phyloP scores from a whole-genome alignment of 1,140 invertebrate species.

The Nautilus pompilius region DNA sequence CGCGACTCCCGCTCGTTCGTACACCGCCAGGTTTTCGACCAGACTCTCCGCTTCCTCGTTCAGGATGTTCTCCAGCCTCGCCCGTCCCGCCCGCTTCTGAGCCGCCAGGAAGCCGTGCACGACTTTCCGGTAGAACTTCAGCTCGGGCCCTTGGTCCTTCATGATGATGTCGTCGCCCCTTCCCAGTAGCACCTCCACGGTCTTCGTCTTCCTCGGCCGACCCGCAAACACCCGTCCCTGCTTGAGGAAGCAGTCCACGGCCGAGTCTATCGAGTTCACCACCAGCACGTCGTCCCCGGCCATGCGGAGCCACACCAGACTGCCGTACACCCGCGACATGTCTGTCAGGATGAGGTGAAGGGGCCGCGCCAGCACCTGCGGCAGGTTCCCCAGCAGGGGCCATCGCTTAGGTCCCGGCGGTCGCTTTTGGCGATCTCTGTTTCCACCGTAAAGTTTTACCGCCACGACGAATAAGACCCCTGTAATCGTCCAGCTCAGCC shows the following conservation, averaged over 20 bases:
- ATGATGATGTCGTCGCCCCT: constrained; percentile 20
- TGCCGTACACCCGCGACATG: constrained; percentile 12
- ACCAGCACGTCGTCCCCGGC: constrained; percentile 22
- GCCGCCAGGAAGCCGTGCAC: constrained; percentile 21
- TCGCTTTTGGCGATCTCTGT: not conserved
- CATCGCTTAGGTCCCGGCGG: constrained; percentile 18
- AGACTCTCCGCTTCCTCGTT: constrained; percentile 15
- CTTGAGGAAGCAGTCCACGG: constrained; percentile 14
- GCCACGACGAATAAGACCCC: no score
- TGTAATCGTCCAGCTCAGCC: no score
- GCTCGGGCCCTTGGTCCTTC: constrained; percentile 18
- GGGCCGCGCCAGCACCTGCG: constrained; percentile 18
- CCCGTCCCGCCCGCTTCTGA: constrained; percentile 14
- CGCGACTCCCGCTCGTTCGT: not conserved
- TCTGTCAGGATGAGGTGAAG: constrained; percentile 19
- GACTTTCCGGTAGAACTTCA: constrained; percentile 20
- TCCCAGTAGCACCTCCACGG: constrained; percentile 20
- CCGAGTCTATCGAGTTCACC: constrained; percentile 21
- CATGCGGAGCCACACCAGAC: constrained; percentile 19
- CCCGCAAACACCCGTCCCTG: constrained; percentile 21
- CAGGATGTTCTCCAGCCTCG: constrained; percentile 13
- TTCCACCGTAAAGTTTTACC: not conserved
- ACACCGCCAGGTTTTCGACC: constrained; percentile 9
- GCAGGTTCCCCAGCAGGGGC: constrained; percentile 20
- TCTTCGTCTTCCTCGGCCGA: constrained; percentile 17